Base-by-base conservation (phyloP, 2,888 invertebrate species). In the Campaea margaritaria region DNA sequence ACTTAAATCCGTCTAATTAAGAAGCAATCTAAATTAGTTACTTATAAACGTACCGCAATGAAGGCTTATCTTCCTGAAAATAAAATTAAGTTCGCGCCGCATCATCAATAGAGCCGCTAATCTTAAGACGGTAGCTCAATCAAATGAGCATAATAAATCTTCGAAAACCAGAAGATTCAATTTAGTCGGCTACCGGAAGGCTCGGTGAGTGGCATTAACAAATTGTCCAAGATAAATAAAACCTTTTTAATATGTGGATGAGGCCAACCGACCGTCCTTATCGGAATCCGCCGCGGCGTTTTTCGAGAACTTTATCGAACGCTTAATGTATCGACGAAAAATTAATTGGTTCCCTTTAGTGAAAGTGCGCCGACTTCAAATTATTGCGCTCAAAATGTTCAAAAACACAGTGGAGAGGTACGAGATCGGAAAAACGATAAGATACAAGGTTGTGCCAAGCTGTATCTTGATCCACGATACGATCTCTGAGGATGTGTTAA, bases 201-300 rank as follows among this genome's bases (percentile, higher is more conserved):
- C 85, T 78, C 75, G 74, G 79, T 79, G 79, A 88, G 86, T 91
- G 91, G 86, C 91, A 90, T 83, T 90, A 90, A 92, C 91, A 89
- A 92, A 92, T 91, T 91, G 87, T 86, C 76, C 78, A 85, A 90
- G 89, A 92, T 91, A 91, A 90, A 91, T 89, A 89, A 89, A 87
- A 84, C 82, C 84, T 88, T 85, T 87, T 89, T 86, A 87, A 87
- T 82, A 79, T 76, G 76, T 77, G 78, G 80, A 82, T 80, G 87
- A 46, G 50, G 51, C 31, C 46, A 49, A 21, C 34, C 39, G 13
- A 31, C 51, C 34, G 44, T 49, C 54, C 59, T 82, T 87, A 87
- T 87, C 87, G 77, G 61, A 65, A 13, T 21, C 27, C 62, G 67
- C 67, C 63, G 72, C 78, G 72, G 76, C 76, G 69, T 82, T 85